Base-by-base conservation (phyloP, 2,797 vertebrate species). In the Oryzias sinensis region DNA sequence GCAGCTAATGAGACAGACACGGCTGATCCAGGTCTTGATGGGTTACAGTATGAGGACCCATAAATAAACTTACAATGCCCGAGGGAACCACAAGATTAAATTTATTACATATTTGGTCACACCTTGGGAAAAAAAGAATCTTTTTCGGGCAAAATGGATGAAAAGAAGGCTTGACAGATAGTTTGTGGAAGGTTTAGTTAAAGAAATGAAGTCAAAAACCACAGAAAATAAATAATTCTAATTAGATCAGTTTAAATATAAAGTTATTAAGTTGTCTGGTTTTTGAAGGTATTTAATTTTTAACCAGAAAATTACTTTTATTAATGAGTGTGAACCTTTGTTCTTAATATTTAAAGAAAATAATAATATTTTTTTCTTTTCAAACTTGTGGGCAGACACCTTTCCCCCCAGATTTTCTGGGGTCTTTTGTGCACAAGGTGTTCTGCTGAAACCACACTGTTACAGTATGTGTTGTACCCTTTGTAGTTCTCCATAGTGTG, bases 1-100 rank as follows among this genome's bases (percentile, higher is more conserved):
- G 47, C 53, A 37, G 65, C 79, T 89, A 90, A 90, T 77, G 60
- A 83, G 82, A 86, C 77, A 72, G 65, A 54, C 75, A 49, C 51
- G 65, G 62, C 59, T 43, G 42, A 64, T 59, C 61, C 63, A 53
- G 63, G 64, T 67, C 53, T 59, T 65, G 67, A 62, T 77, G 64
- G 59, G 62, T 74, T 80, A 77, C 69, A 75, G 72, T 69, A 63
- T 45, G 46, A 68, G 47, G 56, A 70, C 64, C 66, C 47, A 77
- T 70, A 77, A 79, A 81, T 77, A 79, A 72, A 76, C 65, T 55
- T 53, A 84, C 53, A 70, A 65, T 58, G 47, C 77, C 62, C 59
- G 53, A 63, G 70, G 71, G 77, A 74, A 63, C 47, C 25, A 29
- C 50, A 49, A 69, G 47, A 78, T 72, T 69, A 45, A 77, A 74